These are phyloP conservation scores for Benitochromis conjunctus DNA, from an alignment of 2,113 vertebrate genomes.

Conservation along the genomic window DNA sequence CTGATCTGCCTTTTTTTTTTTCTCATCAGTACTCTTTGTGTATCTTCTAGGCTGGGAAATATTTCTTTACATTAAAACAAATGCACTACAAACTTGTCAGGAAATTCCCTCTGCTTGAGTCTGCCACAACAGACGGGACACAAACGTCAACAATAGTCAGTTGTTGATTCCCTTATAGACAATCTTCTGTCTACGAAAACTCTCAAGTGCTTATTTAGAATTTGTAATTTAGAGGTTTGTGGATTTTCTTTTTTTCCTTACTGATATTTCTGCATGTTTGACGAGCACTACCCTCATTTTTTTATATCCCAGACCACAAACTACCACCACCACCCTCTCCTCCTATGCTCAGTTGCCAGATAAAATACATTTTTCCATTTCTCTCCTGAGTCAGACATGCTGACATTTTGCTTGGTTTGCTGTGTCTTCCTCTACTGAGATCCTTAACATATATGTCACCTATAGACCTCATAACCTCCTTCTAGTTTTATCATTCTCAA, in stretches of 20 bases:
- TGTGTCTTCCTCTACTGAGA: not conserved
- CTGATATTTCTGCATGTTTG: not conserved
- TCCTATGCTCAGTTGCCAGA: conserved; percentile 19
- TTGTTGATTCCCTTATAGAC: not conserved
- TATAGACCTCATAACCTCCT: not conserved
- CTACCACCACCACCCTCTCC: not conserved
- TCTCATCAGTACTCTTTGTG: not conserved
- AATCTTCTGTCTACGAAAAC: not conserved
- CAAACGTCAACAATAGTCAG: not conserved
- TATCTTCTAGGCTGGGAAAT: not conserved
- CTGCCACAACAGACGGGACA: not conserved
- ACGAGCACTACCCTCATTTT: not conserved
- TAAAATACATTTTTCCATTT: conserved; percentile 53
- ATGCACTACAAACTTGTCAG: not conserved
- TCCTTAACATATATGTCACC: not conserved
- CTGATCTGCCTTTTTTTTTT: not conserved
- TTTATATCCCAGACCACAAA: not conserved
- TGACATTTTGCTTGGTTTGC: conserved; percentile 15
- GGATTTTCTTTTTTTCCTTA: not conserved
- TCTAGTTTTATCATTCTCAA: not conserved
- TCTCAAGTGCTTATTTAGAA: not conserved
- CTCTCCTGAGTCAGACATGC: conserved; percentile 44
- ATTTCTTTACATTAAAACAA: not conserved
- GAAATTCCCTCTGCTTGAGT: conserved; percentile 15
- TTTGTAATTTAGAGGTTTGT: not conserved